Evolutionary conservation across 2,797 vertebrate genomes (phyloP).

Genomic region (Dermochelys coriacea): DNA sequence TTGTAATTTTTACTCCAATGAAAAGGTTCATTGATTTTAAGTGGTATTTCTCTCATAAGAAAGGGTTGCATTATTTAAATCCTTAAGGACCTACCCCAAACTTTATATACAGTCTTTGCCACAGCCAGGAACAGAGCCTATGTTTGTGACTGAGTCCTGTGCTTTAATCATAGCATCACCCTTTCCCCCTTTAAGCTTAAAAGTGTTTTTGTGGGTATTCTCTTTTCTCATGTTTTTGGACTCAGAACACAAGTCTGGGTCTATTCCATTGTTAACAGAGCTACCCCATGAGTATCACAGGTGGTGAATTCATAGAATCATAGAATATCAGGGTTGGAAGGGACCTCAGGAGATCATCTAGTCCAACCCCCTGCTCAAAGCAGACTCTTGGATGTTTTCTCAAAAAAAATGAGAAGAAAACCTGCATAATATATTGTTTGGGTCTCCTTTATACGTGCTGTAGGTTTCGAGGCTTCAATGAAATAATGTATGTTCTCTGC

Average conservation of each 20-base stretch:
- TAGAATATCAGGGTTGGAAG: too few species aligned
- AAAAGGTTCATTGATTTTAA: not conserved
- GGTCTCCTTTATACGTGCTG: not conserved
- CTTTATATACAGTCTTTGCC: not conserved
- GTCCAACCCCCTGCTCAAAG: too few species aligned
- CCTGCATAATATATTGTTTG: not conserved
- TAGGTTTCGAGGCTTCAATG: not conserved
- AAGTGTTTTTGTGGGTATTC: not conserved
- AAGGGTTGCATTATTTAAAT: not conserved
- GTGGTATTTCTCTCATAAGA: not conserved
- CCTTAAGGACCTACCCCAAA: not conserved
- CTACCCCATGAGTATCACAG: too few species aligned
- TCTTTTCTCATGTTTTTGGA: not conserved
- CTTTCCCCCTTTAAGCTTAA: not conserved
- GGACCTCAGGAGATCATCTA: too few species aligned
- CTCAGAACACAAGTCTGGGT: too few species aligned
- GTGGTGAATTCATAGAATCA: too few species aligned
- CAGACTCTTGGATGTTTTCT: not conserved
- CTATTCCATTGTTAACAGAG: too few species aligned
- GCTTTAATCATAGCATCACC: not conserved
- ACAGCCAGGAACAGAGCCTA: not conserved
- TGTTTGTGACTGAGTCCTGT: not conserved
- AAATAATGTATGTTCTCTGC: not conserved
- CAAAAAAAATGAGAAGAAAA: not conserved
- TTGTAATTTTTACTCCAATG: not conserved